A percentile compares a stretch with the other conserved stretches of the same genome.
phyloP scores from a whole-genome alignment of 2,888 invertebrate genomes.

The Mimachlamys varia region DNA sequence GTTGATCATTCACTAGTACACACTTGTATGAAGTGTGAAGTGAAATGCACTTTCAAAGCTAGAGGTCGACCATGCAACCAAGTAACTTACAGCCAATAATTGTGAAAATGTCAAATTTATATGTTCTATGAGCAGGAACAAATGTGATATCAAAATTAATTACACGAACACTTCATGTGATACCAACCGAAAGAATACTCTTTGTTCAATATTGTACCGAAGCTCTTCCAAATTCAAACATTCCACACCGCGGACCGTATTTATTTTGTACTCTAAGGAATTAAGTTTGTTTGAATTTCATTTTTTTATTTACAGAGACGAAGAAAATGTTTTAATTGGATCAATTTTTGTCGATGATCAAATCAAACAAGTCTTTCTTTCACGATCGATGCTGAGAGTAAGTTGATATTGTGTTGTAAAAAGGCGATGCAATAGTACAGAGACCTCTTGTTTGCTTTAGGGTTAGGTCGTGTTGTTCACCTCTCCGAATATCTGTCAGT shows the following conservation, averaged over 20 bases:
- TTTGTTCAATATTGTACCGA: neutral
- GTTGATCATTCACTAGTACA: neutral
- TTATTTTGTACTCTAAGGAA: constrained; percentile 24
- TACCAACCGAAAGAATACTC: neutral
- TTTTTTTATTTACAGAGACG: constrained; percentile 36
- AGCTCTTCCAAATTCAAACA: constrained; percentile 17
- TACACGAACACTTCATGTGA: constrained; percentile 13
- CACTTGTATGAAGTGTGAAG: constrained; percentile 1
- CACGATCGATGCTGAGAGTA: constrained; percentile 3
- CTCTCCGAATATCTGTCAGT: neutral
- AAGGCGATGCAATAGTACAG: neutral
- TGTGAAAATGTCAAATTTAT: constrained; percentile 17
- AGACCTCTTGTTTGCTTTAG: neutral
- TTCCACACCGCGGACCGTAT: neutral
- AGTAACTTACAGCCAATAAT: neutral
- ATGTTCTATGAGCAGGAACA: neutral
- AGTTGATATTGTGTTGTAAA: neutral
- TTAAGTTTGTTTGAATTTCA: constrained; percentile 31
- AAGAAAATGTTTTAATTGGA: constrained; percentile 20
- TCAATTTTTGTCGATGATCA: neutral
- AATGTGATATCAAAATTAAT: constrained; percentile 20
- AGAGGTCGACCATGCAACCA: neutral
- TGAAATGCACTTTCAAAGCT: neutral
- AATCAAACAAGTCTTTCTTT: neutral
- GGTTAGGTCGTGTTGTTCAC: neutral